A percentile compares a stretch with the other conserved stretches of the same genome.
Evolutionary conservation across 2,113 vertebrate genomes (phyloP).

Genomic region (Cryptomyrus ogoouensis): DNA sequence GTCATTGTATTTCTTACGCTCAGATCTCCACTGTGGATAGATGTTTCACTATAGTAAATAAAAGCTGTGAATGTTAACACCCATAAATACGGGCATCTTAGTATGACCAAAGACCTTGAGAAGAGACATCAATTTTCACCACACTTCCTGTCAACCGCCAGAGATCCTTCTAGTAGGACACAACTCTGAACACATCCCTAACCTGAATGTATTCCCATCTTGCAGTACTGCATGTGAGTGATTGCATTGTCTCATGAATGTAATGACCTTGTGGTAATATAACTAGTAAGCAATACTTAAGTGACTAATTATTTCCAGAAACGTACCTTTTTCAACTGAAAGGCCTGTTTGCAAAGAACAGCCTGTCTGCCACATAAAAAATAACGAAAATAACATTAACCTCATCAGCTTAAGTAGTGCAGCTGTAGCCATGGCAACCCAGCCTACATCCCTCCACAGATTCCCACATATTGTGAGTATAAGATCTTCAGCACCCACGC

Average conservation of each 20-base stretch:
- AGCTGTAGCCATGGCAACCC: constrained; percentile 1
- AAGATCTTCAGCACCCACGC: background rate
- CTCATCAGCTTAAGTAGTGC: background rate
- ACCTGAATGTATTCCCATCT: background rate
- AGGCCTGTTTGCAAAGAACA: background rate
- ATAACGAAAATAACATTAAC: background rate
- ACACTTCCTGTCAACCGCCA: background rate
- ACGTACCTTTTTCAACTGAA: background rate
- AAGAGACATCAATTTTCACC: background rate
- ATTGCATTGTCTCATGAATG: background rate
- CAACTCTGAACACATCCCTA: background rate
- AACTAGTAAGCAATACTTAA: background rate
- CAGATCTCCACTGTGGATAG: background rate
- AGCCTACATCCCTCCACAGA: background rate
- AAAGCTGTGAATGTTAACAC: background rate
- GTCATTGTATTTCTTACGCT: background rate
- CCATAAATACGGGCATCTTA: background rate
- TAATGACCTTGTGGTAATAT: background rate
- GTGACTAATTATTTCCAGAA: background rate
- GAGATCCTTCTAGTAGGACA: background rate
- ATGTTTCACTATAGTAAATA: background rate
- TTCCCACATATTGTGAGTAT: background rate
- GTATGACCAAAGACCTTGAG: background rate
- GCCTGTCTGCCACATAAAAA: background rate
- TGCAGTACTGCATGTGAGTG: background rate